These are phyloP conservation scores for Polymixis lichenea DNA, from an alignment of 2,888 invertebrate species.

Conservation along the genomic window DNA sequence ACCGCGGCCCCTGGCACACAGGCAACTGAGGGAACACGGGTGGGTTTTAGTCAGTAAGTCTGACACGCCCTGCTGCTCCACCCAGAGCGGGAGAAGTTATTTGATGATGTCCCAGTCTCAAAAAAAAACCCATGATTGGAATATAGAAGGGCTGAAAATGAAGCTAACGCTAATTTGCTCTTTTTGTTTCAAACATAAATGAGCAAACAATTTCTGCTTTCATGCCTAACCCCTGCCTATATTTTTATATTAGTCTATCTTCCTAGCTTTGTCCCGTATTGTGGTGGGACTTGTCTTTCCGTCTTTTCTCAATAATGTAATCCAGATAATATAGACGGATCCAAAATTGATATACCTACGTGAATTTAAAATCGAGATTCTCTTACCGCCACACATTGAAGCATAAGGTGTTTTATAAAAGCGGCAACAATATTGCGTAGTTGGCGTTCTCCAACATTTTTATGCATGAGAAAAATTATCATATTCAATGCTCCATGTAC, in stretches of 20 bases:
- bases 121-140: not conserved
- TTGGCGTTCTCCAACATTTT: constrained; percentile 36
- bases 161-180: too few relatives aligned
- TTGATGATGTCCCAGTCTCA: too few relatives aligned
- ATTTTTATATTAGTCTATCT: not conserved
- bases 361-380: not conserved
- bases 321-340: not conserved
- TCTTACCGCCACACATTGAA: constrained; percentile 9
- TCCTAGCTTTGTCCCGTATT: not conserved
- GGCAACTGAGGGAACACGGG: too few relatives aligned
- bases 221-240: too few relatives aligned
- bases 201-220: not conserved
- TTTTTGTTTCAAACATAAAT: not conserved
- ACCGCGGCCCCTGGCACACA: too few relatives aligned
- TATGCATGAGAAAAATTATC: constrained; percentile 58
- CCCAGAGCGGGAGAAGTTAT: too few relatives aligned
- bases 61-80: too few relatives aligned
- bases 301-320: not conserved
- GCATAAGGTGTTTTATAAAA: constrained; percentile 28
- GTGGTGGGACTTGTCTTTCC: not conserved
- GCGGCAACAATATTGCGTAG: constrained; percentile 21
- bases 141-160: not conserved
- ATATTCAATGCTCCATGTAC: constrained; percentile 48
- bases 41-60: too few relatives aligned
- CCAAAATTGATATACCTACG: not conserved